Conservation (phyloP, 2,888 invertebrate genomes). For the Oligia strigilis region DNA sequence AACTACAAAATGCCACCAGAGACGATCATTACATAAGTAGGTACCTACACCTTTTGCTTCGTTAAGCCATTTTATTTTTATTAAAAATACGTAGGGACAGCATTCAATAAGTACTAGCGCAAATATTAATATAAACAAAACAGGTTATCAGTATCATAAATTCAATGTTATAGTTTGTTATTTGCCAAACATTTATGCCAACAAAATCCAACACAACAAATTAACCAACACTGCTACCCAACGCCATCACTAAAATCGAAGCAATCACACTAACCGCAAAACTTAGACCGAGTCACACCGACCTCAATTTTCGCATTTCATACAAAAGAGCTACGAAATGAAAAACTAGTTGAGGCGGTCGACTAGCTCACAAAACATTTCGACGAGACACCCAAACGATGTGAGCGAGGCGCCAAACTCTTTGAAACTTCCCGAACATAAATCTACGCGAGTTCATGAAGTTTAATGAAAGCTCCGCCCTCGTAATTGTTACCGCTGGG, state of each 20-base stretch:
- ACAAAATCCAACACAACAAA: constrained; percentile 16
- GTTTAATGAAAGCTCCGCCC: constrained; percentile 74
- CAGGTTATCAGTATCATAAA: no score
- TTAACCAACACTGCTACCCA: neutral
- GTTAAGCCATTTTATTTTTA: no score
- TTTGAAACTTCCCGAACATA: constrained; percentile 70
- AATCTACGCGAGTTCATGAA: constrained; percentile 74
- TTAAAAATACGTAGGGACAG: no score
- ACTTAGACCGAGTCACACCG: constrained; percentile 22
- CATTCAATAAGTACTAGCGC: no score
- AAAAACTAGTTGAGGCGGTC: constrained; percentile 50
- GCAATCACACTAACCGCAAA: constrained; percentile 20
- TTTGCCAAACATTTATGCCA: constrained; percentile 6
- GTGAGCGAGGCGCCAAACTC: constrained; percentile 60
- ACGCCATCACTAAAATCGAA: constrained; percentile 15
- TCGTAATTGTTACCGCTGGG: constrained; percentile 72
- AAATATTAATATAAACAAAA: no score
- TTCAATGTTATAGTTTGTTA: neutral
- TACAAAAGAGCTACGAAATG: constrained; percentile 44
- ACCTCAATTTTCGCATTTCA: constrained; percentile 34
- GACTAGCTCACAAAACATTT: constrained; percentile 60
- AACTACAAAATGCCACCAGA: neutral
- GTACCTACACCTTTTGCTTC: no score
- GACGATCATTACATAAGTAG: no score
- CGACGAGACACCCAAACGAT: constrained; percentile 59